Percentiles rank a stretch among this genome's conserved stretches.
Conservation (phyloP, 2,113 vertebrate species). For the Rhinolophus sinicus region DNA sequence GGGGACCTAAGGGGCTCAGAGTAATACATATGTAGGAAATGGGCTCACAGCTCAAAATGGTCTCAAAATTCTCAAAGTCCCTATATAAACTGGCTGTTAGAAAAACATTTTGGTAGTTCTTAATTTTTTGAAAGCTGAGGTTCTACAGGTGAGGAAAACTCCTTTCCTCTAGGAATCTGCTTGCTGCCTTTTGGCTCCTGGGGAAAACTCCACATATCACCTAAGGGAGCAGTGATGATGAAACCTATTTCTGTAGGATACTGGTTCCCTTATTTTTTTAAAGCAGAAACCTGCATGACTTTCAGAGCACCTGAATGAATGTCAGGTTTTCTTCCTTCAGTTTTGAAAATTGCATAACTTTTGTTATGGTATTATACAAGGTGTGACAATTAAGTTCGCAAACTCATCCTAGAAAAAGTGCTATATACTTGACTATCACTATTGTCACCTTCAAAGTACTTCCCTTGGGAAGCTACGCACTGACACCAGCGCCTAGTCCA, state of each 20-base stretch:
- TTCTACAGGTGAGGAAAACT: not conserved
- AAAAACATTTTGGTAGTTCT: not conserved
- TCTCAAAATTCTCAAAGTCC: constrained; percentile 10
- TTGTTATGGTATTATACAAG: not conserved
- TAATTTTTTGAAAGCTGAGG: not conserved
- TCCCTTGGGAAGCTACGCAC: too few species aligned
- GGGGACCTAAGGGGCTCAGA: not conserved
- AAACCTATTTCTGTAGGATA: constrained; percentile 63
- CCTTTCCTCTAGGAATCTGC: not conserved
- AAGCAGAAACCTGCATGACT: constrained; percentile 27
- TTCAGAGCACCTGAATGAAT: not conserved
- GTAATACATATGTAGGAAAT: not conserved
- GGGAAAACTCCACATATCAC: not conserved
- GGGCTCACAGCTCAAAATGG: not conserved
- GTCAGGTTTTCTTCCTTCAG: not conserved
- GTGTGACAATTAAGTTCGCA: too few species aligned
- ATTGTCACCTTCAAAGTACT: too few species aligned
- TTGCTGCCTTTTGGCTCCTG: not conserved
- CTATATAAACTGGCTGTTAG: not conserved
- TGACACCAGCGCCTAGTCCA: too few species aligned
- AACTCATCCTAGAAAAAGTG: too few species aligned
- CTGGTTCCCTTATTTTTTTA: constrained; percentile 37
- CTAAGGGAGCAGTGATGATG: constrained; percentile 5
- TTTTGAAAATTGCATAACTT: constrained; percentile 12
- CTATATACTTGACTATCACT: too few species aligned